Percentiles rank a stretch among this genome's conserved stretches.
phyloP scores from a whole-genome alignment of 2,113 vertebrate genomes.

The Poeciliopsis occidentalis region DNA sequence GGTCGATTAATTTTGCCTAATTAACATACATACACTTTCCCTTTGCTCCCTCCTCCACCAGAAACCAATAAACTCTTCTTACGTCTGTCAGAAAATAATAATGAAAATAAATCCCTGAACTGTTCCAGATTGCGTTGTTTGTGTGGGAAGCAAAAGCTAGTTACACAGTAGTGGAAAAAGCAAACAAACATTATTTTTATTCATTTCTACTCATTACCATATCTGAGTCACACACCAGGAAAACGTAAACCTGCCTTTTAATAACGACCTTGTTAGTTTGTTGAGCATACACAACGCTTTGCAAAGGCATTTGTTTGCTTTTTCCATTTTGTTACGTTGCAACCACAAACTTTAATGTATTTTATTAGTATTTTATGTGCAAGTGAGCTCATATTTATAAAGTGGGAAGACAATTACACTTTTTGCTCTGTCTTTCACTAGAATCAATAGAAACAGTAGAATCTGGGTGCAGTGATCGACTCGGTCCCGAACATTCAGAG shows the following conservation, averaged over 20 bases:
- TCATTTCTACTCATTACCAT: constrained; percentile 2
- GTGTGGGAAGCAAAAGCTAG: constrained; percentile 59
- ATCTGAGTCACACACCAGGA: constrained; percentile 6
- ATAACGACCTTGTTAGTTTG: neutral
- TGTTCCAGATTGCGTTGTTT: constrained; percentile 51
- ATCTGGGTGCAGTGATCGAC: no score
- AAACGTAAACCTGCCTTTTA: constrained; percentile 18
- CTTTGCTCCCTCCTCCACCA: constrained; percentile 61
- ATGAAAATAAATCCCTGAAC: constrained; percentile 77
- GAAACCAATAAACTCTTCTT: constrained; percentile 66
- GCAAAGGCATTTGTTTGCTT: neutral
- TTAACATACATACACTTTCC: constrained; percentile 73
- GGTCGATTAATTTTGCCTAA: constrained; percentile 72
- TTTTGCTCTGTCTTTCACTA: neutral
- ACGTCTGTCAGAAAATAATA: constrained; percentile 52
- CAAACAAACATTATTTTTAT: constrained; percentile 5
- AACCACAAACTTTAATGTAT: neutral
- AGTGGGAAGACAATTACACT: neutral
- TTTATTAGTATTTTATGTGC: neutral
- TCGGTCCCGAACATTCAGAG: no score
- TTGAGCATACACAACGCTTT: neutral
- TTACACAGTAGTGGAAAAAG: constrained; percentile 42
- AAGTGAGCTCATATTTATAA: neutral
- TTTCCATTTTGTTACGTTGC: neutral
- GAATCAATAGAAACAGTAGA: neutral